Evolutionary conservation across 2,888 invertebrate genomes (phyloP).

Genomic region (Trissoscelio sp.): DNA sequence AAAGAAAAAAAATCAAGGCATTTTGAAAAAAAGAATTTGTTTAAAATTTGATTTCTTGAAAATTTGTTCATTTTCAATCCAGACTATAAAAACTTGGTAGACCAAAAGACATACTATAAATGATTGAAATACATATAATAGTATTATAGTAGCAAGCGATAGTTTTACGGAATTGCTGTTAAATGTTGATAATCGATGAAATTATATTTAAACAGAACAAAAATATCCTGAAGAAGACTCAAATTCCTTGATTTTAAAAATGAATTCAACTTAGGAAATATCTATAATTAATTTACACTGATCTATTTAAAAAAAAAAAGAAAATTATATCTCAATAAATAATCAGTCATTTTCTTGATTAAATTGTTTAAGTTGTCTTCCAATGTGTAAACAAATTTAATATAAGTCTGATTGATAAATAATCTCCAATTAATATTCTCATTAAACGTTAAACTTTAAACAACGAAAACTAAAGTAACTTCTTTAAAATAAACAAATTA

Average conservation of each 20-base stretch:
- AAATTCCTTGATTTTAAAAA: not conserved
- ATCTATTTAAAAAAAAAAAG: too few relatives aligned
- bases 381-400: not conserved
- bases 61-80: too few relatives aligned
- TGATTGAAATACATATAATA: not conserved
- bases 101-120: not conserved
- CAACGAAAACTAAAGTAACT: not conserved
- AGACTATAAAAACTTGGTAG: too few relatives aligned
- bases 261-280: too few relatives aligned
- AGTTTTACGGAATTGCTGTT: conserved; percentile 26
- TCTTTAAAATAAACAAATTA: not conserved
- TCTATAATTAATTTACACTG: too few relatives aligned
- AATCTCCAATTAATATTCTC: not conserved
- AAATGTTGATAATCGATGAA: conserved; percentile 11
- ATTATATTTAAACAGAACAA: not conserved
- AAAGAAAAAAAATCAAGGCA: not conserved
- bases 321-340: too few relatives aligned
- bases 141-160: conserved; percentile 15
- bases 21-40: too few relatives aligned
- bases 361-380: conserved; percentile 25
- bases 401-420: not conserved
- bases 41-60: too few relatives aligned
- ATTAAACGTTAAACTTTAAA: not conserved
- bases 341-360: too few relatives aligned
- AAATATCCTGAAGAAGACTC: not conserved